Evolutionary conservation across 1,140 invertebrate species (phyloP), one percentile per base, ranked within the genome.

Genomic region (Panulirus ornatus): DNA sequence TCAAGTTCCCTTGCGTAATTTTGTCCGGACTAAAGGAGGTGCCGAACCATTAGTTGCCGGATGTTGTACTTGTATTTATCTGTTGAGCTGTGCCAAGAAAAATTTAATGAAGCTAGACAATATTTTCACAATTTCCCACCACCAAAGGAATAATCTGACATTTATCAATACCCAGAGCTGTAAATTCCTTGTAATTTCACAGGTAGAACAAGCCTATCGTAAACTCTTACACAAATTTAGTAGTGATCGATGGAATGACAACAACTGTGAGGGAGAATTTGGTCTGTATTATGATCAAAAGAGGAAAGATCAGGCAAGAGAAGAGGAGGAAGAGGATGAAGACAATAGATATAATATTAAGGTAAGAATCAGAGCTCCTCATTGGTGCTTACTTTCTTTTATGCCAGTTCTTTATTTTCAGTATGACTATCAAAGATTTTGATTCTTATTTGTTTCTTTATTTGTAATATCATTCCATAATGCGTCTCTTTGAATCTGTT

Each of bases 161-260:
- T 8, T n/a, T 27, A 70, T 8, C 16, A 70, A 11, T 40, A 66
- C 36, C 22, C 2, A 83, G 2, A 70, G 5, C 16, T 36, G 16
- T 0, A n/a, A 36, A 2, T 86, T 54, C 16, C 34, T 34, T 75
- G 11, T n/a, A n/a, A 6, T 63, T 78, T 70, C 27, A 40, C 73
- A 95, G 95, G 94, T 96, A 91, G 94, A 96, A 93, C 92, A 92
- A 54, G 95, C 95, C 14, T 96, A 96, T 85, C 94, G 94, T 91
- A 93, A 94, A 71, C 93, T 96, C 34, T 94, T 94, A 89, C 92
- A 93, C 58, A 93, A 94, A 90, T 94, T 94, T 91, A 92, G 92
- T 27, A 87, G 92, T 73, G 93, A 94, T 58, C 85, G 94, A 82
- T 92, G 92, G 44, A 93, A 92, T 87, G 86, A 78, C 0, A 91